Evolutionary conservation across 2,888 invertebrate genomes (phyloP), one percentile per base, ranked within the genome.

Genomic region (Macrophya annulata): DNA sequence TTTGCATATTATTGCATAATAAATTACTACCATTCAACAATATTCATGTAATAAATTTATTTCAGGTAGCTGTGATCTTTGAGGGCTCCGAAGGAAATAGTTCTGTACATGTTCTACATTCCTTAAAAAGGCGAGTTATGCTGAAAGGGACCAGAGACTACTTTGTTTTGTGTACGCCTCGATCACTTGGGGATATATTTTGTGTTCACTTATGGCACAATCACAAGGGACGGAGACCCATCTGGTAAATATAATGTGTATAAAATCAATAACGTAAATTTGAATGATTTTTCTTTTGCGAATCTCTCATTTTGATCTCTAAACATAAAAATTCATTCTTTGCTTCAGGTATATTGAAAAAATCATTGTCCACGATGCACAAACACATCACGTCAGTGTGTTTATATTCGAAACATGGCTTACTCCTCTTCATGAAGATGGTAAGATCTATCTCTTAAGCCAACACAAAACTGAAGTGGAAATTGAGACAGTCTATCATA

Each of bases 181-280:
- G 48, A 43, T 85, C 85, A 40, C 77, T 85, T 15, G 85, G 85
- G 4, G 85, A 85, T 25, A 81, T 85, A 25, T 85, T 79, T 45
- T 68, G 81, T 25, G 51, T 85, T n/a, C 77, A 85, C 55, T 9
- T 85, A 25, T 85, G 81, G 85, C 85, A 85, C 31, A 55, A 85
- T 55, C 37, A 85, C 43, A 21, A 51, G 21, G 85, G 71, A 45
- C 21, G n/a, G 17, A 85, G 31, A 71, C 68, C 81, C 37, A 48
- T 55, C 48, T 85, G 85, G 85, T 85, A 68, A 15, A 21, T 31
- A 31, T 37, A 0, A 17, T 10, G 1, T n/a, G 15, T 43, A 43
- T 65, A 15, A 68, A 25, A 37, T 17, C 37, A 55, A 31, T 55
- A 48, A 21, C 37, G 45, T 21, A 15, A 65, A 17, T 15, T 31